Evolutionary conservation across 2,113 vertebrate genomes (phyloP), one percentile per base, ranked within the genome.

Genomic region (Brachyhypopomus occidentalis): DNA sequence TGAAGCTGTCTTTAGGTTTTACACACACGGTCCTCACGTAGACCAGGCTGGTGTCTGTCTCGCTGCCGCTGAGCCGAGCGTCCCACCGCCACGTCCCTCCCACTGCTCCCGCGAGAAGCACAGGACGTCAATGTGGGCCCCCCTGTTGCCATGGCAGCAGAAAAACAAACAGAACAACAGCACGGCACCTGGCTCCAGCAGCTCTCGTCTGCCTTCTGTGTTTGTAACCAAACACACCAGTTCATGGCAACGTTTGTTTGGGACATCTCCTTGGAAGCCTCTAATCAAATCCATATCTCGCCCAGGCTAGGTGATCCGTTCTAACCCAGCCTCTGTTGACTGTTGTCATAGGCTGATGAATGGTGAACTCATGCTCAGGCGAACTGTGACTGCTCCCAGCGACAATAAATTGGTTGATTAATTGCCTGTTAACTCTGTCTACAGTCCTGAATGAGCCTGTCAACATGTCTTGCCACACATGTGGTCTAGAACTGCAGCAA

Each of bases 211-310:
- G 81, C 84, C 86, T 87, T 89, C 85, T 92, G 89, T 93, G 91
- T 93, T 92, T 92, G 90, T 90, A 86, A 90, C 88, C 88, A 93
- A 93, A 93, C 90, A 93, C 88, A 87, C 38, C 17, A 86, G 88
- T 90, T 92, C 93, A 91, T 93, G 90, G 92, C 91, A 93, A 93
- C 93, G 6, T 88, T 84, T 90, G 85, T 91, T 91, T 91, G 89
- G 91, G 89, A 89, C 84, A 72, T 89, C 87, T 89, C 27, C 88
- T 86, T 88, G 86, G 87, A 85, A 90, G 86, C 84, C 84, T 84
- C 79, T 87, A 88, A 89, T 90, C 85, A 87, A 88, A 88, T 88
- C 86, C 88, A 89, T 84, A 82, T 90, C 86, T 88, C 48, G 84
- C 58, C 55, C 76, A 64, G 30, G 34, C 62, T 41, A 41, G 75